These are phyloP conservation scores for Ephydatia muelleri DNA, from an alignment of 37 sponge, comb jelly and placozoan genomes.

Conservation along the genomic window DNA sequence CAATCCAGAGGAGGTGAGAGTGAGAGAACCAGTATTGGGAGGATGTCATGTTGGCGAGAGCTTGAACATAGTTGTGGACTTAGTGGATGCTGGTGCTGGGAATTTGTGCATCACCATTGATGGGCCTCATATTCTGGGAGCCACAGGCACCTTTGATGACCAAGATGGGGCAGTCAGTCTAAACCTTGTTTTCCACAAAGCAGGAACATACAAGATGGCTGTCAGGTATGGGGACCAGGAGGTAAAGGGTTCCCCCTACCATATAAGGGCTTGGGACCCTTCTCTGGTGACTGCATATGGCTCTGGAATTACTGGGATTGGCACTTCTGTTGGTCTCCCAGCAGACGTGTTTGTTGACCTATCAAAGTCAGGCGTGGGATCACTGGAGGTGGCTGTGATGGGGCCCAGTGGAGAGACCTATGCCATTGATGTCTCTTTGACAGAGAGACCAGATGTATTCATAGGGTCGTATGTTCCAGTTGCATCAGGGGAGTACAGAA, in stretches of 20 bases:
- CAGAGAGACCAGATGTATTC: too few species aligned
- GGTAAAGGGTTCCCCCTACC: constrained; percentile 72
- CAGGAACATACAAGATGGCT: constrained; percentile 74
- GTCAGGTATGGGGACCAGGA: constrained; percentile 63
- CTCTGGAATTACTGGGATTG: constrained; percentile 88
- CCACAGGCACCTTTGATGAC: constrained; percentile 44
- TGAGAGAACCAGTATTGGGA: constrained; percentile 55
- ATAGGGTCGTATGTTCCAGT: too few species aligned
- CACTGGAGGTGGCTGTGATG: too few species aligned
- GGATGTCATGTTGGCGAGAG: constrained; percentile 41
- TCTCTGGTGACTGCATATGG: constrained; percentile 71
- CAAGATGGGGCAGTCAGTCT: constrained; percentile 64
- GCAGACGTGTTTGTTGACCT: constrained; percentile 78
- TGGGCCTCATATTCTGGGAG: constrained; percentile 50
- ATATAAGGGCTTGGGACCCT: constrained; percentile 78
- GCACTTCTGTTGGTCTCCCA: constrained; percentile 59
- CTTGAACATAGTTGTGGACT: constrained; percentile 62
- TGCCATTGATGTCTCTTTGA: too few species aligned
- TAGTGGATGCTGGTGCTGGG: constrained; percentile 83
- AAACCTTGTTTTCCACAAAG: constrained; percentile 33
- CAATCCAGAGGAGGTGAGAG: constrained; percentile 61
- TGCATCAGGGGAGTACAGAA: too few species aligned
- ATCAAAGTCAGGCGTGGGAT: too few species aligned
- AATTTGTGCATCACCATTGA: constrained; percentile 50
- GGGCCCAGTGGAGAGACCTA: too few species aligned